phyloP scores from a whole-genome alignment of 2,113 vertebrate genomes.

The Pelusios castaneus region DNA sequence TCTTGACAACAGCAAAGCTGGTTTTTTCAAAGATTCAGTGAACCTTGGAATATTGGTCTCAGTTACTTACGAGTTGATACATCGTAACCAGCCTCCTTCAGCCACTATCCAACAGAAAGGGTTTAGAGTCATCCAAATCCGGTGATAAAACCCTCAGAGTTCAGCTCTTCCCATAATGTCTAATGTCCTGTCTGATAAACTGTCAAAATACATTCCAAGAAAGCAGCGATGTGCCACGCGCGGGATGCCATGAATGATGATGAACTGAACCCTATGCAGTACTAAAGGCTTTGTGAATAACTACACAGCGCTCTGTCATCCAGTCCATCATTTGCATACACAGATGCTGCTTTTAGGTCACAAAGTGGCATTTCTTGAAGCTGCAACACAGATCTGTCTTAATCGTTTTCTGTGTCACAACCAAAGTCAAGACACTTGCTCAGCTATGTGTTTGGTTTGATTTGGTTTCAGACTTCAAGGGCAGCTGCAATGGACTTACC shows the following conservation, averaged over 20 bases:
- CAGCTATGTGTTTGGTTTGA: neutral
- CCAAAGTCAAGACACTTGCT: neutral
- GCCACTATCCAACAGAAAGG: neutral
- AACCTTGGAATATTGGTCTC: neutral
- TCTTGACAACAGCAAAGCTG: conserved; percentile 13
- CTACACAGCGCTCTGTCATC: neutral
- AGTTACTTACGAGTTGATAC: accelerated
- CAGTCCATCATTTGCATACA: neutral
- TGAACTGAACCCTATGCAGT: neutral
- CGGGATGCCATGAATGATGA: neutral
- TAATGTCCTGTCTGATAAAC: neutral
- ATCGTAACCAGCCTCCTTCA: neutral
- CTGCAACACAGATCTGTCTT: neutral
- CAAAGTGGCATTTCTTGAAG: neutral
- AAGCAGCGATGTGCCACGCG: neutral
- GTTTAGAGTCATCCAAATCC: neutral
- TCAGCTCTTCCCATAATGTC: accelerated
- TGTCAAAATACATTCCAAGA: neutral
- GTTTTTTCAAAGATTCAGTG: neutral
- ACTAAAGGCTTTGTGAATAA: neutral
- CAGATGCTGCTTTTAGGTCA: neutral
- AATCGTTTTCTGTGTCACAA: neutral
- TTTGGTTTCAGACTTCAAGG: neutral
- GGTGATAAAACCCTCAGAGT: neutral
- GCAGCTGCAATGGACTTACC: neutral